phyloP scores from a whole-genome alignment of 2,888 invertebrate genomes.

The Coelopa pilipes region DNA sequence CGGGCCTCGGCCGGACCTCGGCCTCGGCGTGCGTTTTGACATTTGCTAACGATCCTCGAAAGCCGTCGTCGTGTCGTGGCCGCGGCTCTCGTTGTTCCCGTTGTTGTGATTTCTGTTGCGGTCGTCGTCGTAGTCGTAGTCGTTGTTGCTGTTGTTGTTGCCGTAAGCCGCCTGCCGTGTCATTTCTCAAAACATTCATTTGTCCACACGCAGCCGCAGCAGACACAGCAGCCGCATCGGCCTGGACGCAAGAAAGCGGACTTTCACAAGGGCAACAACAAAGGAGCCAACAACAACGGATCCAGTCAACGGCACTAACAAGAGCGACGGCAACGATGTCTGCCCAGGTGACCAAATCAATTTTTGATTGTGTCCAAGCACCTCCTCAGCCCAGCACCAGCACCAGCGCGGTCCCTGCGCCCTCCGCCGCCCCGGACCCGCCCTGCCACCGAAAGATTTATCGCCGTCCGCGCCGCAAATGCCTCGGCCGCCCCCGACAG shows the following conservation, averaged over 20 bases:
- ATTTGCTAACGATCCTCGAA: conserved; percentile 58
- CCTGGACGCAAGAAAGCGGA: neutral
- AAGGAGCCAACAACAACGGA: no score
- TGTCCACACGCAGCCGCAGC: conserved; percentile 36
- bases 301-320: conserved; percentile 44
- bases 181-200: conserved; percentile 56
- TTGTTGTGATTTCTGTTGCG: no score
- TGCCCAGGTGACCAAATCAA: conserved; percentile 60
- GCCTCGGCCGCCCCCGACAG: neutral
- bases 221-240: no score
- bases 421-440: neutral
- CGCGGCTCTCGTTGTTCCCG: no score
- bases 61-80: conserved; percentile 47
- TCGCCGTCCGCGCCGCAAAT: neutral
- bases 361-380: conserved; percentile 56
- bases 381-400: conserved; percentile 9
- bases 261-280: no score
- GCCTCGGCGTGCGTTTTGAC: conserved; percentile 32
- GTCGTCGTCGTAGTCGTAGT: no score
- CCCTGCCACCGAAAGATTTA: conserved; percentile 29
- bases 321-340: conserved; percentile 48
- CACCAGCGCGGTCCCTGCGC: neutral
- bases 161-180: conserved; percentile 48
- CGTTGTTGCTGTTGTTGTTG: neutral
- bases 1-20: no score